Percentiles rank a stretch among this genome's conserved stretches.
These are phyloP conservation scores for fruit fly (Drosophila melanogaster) DNA, from an alignment of 1,140 invertebrate genomes.

Conservation along the genomic window DNA sequence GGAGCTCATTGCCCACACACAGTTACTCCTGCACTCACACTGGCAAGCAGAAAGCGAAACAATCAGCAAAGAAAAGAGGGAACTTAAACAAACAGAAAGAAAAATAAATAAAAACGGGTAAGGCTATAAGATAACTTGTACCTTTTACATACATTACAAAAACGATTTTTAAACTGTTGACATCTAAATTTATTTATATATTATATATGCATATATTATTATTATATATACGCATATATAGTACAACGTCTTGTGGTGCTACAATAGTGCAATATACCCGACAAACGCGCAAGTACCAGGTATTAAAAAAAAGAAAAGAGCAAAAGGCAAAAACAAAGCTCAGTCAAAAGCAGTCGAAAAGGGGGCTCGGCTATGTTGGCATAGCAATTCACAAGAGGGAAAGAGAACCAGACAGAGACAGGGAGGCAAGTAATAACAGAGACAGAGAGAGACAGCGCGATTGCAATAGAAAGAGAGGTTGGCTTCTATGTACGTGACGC, in stretches of 20 bases:
- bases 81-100: conserved; percentile 16
- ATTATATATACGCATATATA: too few relatives aligned
- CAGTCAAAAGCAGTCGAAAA: conserved; percentile 36
- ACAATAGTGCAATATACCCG: not conserved
- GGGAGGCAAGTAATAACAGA: conserved; percentile 17
- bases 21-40: conserved; percentile 9
- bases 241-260: too few relatives aligned
- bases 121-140: not conserved
- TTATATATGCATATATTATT: too few relatives aligned
- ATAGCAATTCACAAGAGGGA: not conserved
- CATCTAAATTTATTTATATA: too few relatives aligned
- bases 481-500: conserved; percentile 33
- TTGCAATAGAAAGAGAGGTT: conserved; percentile 3
- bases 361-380: conserved; percentile 55
- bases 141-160: not conserved
- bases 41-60: conserved; percentile 4
- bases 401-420: not conserved
- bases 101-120: not conserved
- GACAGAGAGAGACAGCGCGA: conserved; percentile 1
- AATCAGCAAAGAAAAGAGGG: conserved; percentile 15
- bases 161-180: too few relatives aligned
- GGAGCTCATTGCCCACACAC: conserved; percentile 11
- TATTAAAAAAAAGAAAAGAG: conserved; percentile 21
- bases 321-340: conserved; percentile 31
- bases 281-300: not conserved